Evolutionary conservation across 2,888 invertebrate species (phyloP).

Genomic region (Osmoderma eremita): DNA sequence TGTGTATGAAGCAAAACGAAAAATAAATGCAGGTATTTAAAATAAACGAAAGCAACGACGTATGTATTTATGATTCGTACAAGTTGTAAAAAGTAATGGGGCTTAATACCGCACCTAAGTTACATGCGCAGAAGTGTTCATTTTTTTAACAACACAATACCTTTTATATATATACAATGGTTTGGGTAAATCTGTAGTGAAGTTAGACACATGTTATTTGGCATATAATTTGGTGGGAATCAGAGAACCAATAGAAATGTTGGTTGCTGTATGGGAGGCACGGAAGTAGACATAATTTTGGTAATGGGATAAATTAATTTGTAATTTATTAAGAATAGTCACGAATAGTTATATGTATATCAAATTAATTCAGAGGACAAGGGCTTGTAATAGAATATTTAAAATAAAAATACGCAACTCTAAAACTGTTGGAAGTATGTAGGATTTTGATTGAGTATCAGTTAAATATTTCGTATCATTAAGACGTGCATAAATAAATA

Average conservation of each 20-base stretch:
- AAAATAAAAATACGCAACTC: too few relatives aligned
- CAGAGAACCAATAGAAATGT: neutral
- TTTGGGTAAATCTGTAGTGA: too few relatives aligned
- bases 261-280: neutral
- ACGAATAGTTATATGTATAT: conserved; percentile 9
- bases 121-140: too few relatives aligned
- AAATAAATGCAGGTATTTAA: too few relatives aligned
- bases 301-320: conserved; percentile 18
- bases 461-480: conserved; percentile 16
- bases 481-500: neutral
- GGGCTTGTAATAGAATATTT: conserved; percentile 18
- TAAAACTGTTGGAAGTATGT: neutral
- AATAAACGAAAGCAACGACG: too few relatives aligned
- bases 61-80: too few relatives aligned
- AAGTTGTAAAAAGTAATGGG: too few relatives aligned
- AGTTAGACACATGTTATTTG: conserved; percentile 21
- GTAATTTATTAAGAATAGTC: conserved; percentile 3
- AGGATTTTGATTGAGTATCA: neutral
- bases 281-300: conserved; percentile 17
- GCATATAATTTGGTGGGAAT: too few relatives aligned
- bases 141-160: too few relatives aligned
- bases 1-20: too few relatives aligned
- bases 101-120: too few relatives aligned
- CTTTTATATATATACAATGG: too few relatives aligned
- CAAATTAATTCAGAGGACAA: conserved; percentile 7